These are phyloP conservation scores for Popillia japonica DNA, from an alignment of 1,140 invertebrate genomes.

Conservation along the genomic window DNA sequence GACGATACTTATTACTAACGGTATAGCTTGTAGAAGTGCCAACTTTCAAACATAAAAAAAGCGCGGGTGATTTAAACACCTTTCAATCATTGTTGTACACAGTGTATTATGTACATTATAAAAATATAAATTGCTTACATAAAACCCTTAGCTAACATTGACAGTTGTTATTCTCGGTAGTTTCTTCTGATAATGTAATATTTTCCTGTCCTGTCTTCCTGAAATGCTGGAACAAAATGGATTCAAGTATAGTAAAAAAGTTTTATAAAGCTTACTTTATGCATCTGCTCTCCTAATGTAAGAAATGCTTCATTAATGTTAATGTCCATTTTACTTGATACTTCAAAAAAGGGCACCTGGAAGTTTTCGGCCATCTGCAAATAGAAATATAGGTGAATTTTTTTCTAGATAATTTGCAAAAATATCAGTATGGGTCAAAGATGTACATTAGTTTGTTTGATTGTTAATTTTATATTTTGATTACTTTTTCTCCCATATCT, in stretches of 20 bases:
- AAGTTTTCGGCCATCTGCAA: conserved; percentile 87
- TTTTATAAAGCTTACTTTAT: conserved; percentile 69
- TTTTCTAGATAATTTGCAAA: background rate
- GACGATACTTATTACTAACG: no score
- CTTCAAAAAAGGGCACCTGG: conserved; percentile 92
- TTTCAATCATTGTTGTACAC: background rate
- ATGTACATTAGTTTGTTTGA: no score
- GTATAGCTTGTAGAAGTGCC: no score
- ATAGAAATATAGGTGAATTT: background rate
- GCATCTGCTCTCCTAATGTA: conserved; percentile 81
- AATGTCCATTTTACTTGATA: conserved; percentile 89
- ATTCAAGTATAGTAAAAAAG: no score
- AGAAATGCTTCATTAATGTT: conserved; percentile 90
- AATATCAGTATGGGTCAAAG: background rate
- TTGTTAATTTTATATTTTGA: conserved; percentile 10
- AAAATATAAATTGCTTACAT: conserved; percentile 37
- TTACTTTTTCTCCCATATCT: conserved; percentile 81
- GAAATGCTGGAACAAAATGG: conserved; percentile 50
- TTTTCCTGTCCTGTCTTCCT: conserved; percentile 46
- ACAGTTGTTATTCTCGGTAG: conserved; percentile 47
- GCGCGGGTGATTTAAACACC: no score
- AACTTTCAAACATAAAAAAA: no score
- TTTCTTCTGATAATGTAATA: conserved; percentile 46
- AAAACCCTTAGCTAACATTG: conserved; percentile 44
- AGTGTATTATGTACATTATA: conserved; percentile 42